phyloP scores from a whole-genome alignment of 2,113 vertebrate genomes.

The Oncorhynchus keta region DNA sequence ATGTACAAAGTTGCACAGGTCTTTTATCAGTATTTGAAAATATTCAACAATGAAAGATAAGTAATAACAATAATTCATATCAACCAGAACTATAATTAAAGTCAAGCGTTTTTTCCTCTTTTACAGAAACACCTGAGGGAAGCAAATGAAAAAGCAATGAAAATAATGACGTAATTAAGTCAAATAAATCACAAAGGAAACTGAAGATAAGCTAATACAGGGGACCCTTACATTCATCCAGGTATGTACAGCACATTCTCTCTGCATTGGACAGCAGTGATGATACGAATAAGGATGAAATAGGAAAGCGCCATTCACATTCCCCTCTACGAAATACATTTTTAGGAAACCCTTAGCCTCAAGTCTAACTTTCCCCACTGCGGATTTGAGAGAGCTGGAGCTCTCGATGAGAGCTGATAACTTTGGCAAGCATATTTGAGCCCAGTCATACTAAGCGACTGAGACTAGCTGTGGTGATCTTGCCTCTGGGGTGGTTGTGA shows the following conservation, averaged over 20 bases:
- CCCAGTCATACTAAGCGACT: background rate
- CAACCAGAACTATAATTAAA: constrained; percentile 34
- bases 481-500: constrained; percentile 1
- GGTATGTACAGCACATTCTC: constrained; percentile 70
- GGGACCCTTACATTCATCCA: constrained; percentile 52
- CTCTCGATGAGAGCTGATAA: constrained; percentile 19
- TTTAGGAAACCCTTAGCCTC: background rate
- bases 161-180: constrained; percentile 40
- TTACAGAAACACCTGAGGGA: constrained; percentile 79
- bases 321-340: background rate
- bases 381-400: constrained; percentile 4
- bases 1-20: too few relatives aligned
- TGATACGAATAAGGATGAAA: constrained; percentile 34
- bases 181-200: constrained; percentile 32
- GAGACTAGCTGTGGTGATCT: background rate
- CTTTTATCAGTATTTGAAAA: too few relatives aligned
- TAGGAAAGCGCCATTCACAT: constrained; percentile 18
- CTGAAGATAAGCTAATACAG: constrained; percentile 56
- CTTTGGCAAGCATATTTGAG: constrained; percentile 40
- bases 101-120: constrained; percentile 50
- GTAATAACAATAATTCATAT: too few relatives aligned
- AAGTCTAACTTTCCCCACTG: background rate
- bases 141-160: constrained; percentile 62
- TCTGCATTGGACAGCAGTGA: constrained; percentile 51
- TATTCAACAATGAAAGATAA: background rate